Base-by-base conservation (phyloP, 2,113 vertebrate genomes). In the Epinephelus fuscoguttatus region DNA sequence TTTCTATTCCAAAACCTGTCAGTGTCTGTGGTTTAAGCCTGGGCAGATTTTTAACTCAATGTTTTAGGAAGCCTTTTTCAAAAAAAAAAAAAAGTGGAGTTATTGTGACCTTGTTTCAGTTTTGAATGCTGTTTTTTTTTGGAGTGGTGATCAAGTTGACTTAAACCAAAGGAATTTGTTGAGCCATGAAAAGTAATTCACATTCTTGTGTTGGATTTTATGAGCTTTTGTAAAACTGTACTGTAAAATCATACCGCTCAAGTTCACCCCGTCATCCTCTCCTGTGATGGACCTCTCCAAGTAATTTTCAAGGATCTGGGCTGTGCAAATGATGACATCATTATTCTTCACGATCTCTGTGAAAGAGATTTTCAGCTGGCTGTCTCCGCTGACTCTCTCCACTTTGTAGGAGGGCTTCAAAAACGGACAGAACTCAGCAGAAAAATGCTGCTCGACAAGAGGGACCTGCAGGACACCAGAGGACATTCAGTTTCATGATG, bases 291-390 rank as follows among this genome's bases (percentile, higher is more conserved):
- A 91, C 78, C 95, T 95, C 79, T 95, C 89, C 81, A 99, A 94
- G 57, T 93, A 97, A 92, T 99, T 99, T 91, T 99, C 97, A 78
- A 99, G 96, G 57, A 99, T 99, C 91, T 99, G 97, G 74, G 98
- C 98, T n/a, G 98, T 99, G 89, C 97, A 96, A 84, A 99, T 97
- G 89, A 99, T 96, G 83, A 99, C 95, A 84, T 99, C 96, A 78
- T 96, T 89, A 17, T 91, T 90, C 89, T 83, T 94, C 49, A 98
- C 95, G n/a, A 96, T 96, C 90, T 97, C 93, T 80, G 96, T 94
- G 92, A 99, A 99, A 59, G 97, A 97, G 93, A 98, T 98, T 95
- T 99, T 99, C 84, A 97, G 95, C 78, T 96, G 95, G 27, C 93
- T 95, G 88, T 97, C 95, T 80, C 98, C 98, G 70, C 97, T 99